phyloP scores from a whole-genome alignment of 2,113 vertebrate genomes.

The Hylia prasina region DNA sequence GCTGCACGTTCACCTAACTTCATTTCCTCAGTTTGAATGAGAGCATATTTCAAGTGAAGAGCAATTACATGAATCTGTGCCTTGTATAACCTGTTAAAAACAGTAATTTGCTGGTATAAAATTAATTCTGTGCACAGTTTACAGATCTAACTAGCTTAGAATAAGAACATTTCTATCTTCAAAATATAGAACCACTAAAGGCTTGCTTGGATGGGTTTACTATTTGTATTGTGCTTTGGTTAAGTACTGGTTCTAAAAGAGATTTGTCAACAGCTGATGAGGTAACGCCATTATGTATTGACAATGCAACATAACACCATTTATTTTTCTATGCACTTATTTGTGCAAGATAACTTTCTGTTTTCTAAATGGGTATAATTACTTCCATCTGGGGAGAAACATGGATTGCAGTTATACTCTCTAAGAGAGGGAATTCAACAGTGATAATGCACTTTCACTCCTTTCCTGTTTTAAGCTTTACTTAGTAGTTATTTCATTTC shows the following conservation, averaged over 20 bases:
- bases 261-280: neutral
- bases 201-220: neutral
- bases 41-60: slow-evolving; percentile 38
- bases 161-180: neutral
- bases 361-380: neutral
- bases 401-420: neutral
- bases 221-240: neutral
- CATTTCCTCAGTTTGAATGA: slow-evolving; percentile 42
- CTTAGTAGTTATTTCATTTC: neutral
- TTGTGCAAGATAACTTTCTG: neutral
- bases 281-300: neutral
- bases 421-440: neutral
- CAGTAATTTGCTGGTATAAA: slow-evolving; percentile 39
- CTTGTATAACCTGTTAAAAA: slow-evolving; percentile 51
- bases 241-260: neutral
- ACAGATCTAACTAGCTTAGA: neutral
- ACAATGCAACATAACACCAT: neutral
- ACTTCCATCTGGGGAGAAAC: neutral
- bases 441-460: neutral
- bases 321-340: neutral
- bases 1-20: slow-evolving; percentile 37
- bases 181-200: neutral
- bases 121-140: slow-evolving; percentile 50
- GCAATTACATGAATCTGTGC: slow-evolving; percentile 36
- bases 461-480: neutral